Conservation (phyloP, 2,888 invertebrate species). For the Hofmannophila pseudospretella region DNA sequence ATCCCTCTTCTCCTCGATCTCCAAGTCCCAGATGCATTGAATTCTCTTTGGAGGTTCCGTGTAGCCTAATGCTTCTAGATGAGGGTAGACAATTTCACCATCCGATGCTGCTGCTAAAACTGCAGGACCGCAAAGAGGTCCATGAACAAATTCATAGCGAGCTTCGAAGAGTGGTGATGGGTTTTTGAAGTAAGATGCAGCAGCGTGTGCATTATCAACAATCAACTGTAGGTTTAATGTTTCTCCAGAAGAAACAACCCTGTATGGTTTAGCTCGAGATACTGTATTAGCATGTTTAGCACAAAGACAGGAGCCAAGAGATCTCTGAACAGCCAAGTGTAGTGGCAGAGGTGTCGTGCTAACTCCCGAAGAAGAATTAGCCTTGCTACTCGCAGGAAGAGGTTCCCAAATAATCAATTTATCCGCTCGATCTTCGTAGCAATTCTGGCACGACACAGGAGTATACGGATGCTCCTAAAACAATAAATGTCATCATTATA, state of each 20-base stretch:
- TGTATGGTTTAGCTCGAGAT: slow-evolving; percentile 78
- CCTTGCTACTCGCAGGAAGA: slow-evolving; percentile 47
- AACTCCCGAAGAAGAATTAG: slow-evolving; percentile 45
- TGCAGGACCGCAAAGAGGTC: slow-evolving; percentile 91
- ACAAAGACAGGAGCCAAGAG: slow-evolving; percentile 86
- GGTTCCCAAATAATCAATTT: slow-evolving; percentile 90
- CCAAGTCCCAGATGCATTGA: slow-evolving; percentile 89
- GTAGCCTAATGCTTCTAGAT: slow-evolving; percentile 86
- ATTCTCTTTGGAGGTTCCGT: slow-evolving; percentile 83
- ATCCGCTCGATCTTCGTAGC: slow-evolving; percentile 91
- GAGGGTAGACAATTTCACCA: slow-evolving; percentile 92
- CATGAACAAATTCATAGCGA: slow-evolving; percentile 92
- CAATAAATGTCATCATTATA: too few relatives aligned
- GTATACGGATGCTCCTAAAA: slow-evolving; percentile 85
- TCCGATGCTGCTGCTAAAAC: slow-evolving; percentile 87
- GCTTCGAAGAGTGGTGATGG: slow-evolving; percentile 90
- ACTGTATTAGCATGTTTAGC: slow-evolving; percentile 79
- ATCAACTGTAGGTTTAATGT: slow-evolving; percentile 88
- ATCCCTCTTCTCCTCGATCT: slow-evolving; percentile 89
- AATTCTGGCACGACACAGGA: slow-evolving; percentile 88
- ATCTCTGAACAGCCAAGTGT: slow-evolving; percentile 81
- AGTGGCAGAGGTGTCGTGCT: slow-evolving; percentile 73
- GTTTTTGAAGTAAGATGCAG: slow-evolving; percentile 92
- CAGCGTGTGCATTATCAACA: slow-evolving; percentile 90
- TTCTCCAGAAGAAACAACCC: slow-evolving; percentile 88